Evolutionary conservation across 1,140 invertebrate genomes (phyloP).

Genomic region (Cotesia vestalis): DNA sequence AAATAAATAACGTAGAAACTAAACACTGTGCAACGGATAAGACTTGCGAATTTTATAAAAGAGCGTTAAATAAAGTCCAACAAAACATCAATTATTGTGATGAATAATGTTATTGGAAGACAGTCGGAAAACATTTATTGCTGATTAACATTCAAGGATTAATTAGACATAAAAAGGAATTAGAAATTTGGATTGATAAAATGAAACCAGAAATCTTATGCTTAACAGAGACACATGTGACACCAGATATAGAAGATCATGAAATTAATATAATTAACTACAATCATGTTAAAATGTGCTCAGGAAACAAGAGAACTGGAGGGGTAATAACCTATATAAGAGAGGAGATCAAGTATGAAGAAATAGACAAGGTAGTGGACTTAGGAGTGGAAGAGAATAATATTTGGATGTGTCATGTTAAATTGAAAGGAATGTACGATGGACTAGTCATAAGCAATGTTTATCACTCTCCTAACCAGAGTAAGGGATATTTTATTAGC

Average conservation of each 20-base stretch:
- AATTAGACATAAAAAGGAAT: constrained; percentile 24
- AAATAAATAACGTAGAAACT: constrained; percentile 6
- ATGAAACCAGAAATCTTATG: constrained; percentile 20
- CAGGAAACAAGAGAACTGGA: constrained; percentile 18
- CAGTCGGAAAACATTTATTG: background rate
- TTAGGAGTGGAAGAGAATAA: background rate
- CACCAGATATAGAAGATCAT: constrained; percentile 7
- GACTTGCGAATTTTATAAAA: constrained; percentile 16
- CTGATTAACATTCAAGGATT: constrained; percentile 19
- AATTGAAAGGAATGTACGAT: background rate
- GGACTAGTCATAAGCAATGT: constrained; percentile 3
- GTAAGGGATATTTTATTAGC: constrained; percentile 21
- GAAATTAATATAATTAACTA: constrained; percentile 26
- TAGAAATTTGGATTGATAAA: constrained; percentile 6
- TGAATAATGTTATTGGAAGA: no score
- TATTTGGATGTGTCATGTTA: constrained; percentile 9
- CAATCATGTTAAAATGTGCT: background rate
- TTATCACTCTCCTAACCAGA: constrained; percentile 27
- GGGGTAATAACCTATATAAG: constrained; percentile 19
- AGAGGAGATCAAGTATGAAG: background rate
- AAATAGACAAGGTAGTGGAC: background rate
- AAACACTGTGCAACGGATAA: constrained; percentile 20
- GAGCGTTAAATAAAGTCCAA: constrained; percentile 9
- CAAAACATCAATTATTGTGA: background rate
- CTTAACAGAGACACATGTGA: constrained; percentile 27